A percentile compares a stretch with the other conserved stretches of the same genome.
These are phyloP conservation scores for Ceratoteleas bidentatus DNA, from an alignment of 1,140 invertebrate species.

Conservation along the genomic window DNA sequence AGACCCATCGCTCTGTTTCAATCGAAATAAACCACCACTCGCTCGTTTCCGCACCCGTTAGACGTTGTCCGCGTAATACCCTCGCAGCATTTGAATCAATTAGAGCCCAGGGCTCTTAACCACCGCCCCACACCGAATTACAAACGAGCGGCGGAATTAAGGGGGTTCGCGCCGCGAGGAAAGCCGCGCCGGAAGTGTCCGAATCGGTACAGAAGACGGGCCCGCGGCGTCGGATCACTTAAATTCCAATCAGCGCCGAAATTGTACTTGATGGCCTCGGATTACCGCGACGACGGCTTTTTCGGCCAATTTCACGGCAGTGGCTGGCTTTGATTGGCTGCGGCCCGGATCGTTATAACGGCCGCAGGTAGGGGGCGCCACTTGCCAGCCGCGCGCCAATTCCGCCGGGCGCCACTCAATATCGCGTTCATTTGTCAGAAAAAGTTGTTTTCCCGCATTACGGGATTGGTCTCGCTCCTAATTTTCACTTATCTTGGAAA, in stretches of 20 bases:
- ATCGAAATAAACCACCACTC: constrained; percentile 6
- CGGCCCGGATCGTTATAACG: constrained; percentile 1
- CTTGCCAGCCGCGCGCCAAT: not conserved
- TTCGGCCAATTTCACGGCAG: constrained; percentile 59
- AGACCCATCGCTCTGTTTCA: not conserved
- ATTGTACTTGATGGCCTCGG: constrained; percentile 66
- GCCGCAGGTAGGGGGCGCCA: too few species aligned
- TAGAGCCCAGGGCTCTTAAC: constrained; percentile 73
- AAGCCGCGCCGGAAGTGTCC: constrained; percentile 39
- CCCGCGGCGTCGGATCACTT: constrained; percentile 49
- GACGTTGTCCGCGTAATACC: constrained; percentile 65
- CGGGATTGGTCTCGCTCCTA: constrained; percentile 37
- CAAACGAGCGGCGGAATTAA: constrained; percentile 74
- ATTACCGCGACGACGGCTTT: constrained; percentile 53
- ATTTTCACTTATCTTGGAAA: constrained; percentile 62
- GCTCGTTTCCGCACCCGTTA: constrained; percentile 21
- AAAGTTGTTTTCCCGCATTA: constrained; percentile 26
- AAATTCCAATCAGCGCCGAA: constrained; percentile 65
- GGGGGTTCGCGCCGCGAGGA: constrained; percentile 51
- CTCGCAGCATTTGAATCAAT: constrained; percentile 78
- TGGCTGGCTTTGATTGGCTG: constrained; percentile 37
- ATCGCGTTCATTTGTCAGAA: constrained; percentile 23
- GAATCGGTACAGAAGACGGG: constrained; percentile 15
- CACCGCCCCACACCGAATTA: constrained; percentile 68
- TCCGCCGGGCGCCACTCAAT: constrained; percentile 1